Evolutionary conservation across 2,113 vertebrate genomes (phyloP).

Genomic region (Grantiella picta): DNA sequence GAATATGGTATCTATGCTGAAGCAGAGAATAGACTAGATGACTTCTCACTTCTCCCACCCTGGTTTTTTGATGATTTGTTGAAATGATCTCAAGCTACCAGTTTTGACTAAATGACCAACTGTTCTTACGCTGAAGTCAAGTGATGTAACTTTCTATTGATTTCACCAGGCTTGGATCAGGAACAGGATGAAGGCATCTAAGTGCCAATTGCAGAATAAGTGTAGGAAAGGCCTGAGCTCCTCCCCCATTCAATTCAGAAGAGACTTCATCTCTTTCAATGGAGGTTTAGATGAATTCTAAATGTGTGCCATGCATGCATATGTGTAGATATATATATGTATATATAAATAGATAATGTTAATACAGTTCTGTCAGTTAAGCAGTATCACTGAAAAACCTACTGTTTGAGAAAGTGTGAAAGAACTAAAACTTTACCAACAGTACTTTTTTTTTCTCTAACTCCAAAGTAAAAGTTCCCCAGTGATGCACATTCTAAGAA

Average conservation of each 20-base stretch:
- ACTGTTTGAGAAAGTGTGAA: not conserved
- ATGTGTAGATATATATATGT: not conserved
- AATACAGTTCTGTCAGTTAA: not conserved
- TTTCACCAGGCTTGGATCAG: not conserved
- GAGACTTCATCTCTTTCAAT: not conserved
- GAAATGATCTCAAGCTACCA: slow-evolving; percentile 1
- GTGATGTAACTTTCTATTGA: not conserved
- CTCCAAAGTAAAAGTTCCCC: not conserved
- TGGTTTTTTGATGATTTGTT: slow-evolving; percentile 16
- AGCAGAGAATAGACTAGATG: slow-evolving; percentile 22
- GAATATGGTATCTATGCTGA: not conserved
- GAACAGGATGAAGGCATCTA: not conserved
- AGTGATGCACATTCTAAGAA: not conserved
- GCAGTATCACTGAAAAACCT: not conserved
- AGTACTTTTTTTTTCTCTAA: not conserved
- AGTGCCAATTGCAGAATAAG: not conserved
- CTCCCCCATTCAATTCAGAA: not conserved
- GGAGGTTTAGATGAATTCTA: not conserved
- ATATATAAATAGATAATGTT: not conserved
- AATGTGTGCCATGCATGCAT: not conserved
- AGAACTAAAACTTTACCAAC: not conserved
- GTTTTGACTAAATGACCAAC: slow-evolving; percentile 24
- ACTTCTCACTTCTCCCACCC: slow-evolving; percentile 39
- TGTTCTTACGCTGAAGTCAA: not conserved
- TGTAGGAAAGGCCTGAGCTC: not conserved